phyloP scores from a whole-genome alignment of 2,113 vertebrate genomes.

The Lasiurus borealis region DNA sequence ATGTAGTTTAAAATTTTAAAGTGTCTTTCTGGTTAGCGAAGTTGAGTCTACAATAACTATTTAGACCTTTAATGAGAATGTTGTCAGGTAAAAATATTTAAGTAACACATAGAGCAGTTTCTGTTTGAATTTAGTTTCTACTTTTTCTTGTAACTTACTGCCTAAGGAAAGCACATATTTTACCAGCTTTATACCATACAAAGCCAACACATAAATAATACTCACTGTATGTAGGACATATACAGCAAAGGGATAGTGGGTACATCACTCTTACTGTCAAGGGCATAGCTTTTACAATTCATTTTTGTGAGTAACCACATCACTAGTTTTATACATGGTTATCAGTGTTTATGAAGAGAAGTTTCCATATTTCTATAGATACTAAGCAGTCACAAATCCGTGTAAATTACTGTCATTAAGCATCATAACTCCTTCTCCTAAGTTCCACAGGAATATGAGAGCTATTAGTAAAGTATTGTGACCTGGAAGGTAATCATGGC shows the following conservation, averaged over 20 bases:
- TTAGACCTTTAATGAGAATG: background rate
- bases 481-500: background rate
- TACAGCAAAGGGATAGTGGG: background rate
- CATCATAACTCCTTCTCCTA: background rate
- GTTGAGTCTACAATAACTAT: background rate
- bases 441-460: background rate
- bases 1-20: background rate
- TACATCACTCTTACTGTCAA: background rate
- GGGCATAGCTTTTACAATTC: background rate
- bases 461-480: background rate
- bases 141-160: background rate
- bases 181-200: background rate
- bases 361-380: background rate
- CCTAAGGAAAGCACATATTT: conserved; percentile 31
- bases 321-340: background rate
- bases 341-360: background rate
- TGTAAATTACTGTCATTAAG: background rate
- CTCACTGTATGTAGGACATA: background rate
- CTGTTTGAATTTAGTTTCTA: background rate
- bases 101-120: background rate
- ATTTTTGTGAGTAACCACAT: background rate
- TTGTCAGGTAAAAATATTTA: conserved; percentile 14
- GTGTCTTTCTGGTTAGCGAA: conserved; percentile 13
- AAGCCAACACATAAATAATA: background rate
- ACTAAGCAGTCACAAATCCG: background rate